phyloP scores from a whole-genome alignment of 2,797 vertebrate genomes.

The Antennarius maculatus region DNA sequence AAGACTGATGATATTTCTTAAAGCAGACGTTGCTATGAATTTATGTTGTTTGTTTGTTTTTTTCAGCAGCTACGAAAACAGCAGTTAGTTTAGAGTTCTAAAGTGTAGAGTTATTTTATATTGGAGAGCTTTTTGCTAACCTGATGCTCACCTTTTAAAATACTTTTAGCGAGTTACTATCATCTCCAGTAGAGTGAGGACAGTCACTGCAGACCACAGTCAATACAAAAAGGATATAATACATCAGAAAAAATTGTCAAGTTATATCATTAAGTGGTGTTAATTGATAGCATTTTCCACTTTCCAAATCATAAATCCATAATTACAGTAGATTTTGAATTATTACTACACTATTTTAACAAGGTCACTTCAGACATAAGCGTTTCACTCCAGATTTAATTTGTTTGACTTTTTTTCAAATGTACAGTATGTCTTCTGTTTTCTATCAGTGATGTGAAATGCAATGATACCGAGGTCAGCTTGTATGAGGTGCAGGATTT shows the following conservation, averaged over 20 bases:
- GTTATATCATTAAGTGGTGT: too few relatives aligned
- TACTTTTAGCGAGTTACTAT: not conserved
- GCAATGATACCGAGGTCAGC: constrained; percentile 3
- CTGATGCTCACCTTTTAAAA: not conserved
- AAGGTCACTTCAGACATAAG: too few relatives aligned
- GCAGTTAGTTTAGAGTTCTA: not conserved
- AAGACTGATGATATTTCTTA: not conserved
- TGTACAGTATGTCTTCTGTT: not conserved
- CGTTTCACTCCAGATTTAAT: too few relatives aligned
- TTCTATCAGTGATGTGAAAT: not conserved
- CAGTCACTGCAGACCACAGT: too few relatives aligned
- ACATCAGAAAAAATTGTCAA: too few relatives aligned
- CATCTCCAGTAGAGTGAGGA: too few relatives aligned
- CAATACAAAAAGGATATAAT: too few relatives aligned
- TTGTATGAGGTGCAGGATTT: not conserved
- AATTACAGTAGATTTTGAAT: too few relatives aligned
- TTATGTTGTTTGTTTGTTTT: too few relatives aligned
- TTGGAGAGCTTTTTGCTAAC: not conserved
- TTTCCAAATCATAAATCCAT: too few relatives aligned
- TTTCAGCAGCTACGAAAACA: not conserved
- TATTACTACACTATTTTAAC: too few relatives aligned
- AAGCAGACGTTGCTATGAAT: not conserved
- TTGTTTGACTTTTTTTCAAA: not conserved
- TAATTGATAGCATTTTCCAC: too few relatives aligned
- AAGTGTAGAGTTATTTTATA: not conserved